These are phyloP conservation scores for Shinisaurus crocodilurus DNA, from an alignment of 2,113 vertebrate genomes.

Conservation along the genomic window DNA sequence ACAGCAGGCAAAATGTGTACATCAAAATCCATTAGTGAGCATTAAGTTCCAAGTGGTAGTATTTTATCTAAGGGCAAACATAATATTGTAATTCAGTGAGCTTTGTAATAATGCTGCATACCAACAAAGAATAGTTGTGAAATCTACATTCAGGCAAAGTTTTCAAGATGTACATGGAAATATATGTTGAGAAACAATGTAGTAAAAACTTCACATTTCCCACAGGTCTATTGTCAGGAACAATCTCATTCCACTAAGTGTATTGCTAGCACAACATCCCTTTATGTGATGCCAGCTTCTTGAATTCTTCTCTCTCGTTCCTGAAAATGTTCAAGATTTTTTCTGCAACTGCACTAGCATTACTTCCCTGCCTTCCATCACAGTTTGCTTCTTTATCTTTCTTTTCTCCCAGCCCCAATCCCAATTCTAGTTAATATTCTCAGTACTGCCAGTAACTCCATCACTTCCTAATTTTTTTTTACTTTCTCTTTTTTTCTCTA, in stretches of 20 bases:
- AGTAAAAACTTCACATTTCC: neutral
- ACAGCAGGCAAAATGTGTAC: conserved; percentile 37
- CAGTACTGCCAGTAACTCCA: neutral
- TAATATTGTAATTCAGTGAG: conserved; percentile 20
- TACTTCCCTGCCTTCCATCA: neutral
- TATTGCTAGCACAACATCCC: neutral
- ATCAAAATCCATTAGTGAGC: conserved; percentile 39
- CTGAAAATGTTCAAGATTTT: neutral
- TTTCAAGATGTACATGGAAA: conserved; percentile 34
- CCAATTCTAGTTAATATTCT: neutral
- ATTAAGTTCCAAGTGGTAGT: conserved; percentile 34
- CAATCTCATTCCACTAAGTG: neutral
- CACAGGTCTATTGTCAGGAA: conserved; percentile 21
- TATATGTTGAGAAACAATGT: neutral
- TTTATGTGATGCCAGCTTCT: neutral
- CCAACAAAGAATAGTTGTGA: conserved; percentile 20
- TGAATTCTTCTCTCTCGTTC: neutral
- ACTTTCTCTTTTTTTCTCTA: neutral
- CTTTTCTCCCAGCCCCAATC: neutral
- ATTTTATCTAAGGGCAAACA: conserved; percentile 29
- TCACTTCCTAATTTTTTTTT: neutral
- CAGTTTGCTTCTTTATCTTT: neutral
- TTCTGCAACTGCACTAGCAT: neutral
- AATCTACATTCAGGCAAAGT: neutral
- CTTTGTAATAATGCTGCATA: conserved; percentile 20